Evolutionary conservation across 2,797 vertebrate genomes (phyloP).

Genomic region (Knipowitschia caucasica): DNA sequence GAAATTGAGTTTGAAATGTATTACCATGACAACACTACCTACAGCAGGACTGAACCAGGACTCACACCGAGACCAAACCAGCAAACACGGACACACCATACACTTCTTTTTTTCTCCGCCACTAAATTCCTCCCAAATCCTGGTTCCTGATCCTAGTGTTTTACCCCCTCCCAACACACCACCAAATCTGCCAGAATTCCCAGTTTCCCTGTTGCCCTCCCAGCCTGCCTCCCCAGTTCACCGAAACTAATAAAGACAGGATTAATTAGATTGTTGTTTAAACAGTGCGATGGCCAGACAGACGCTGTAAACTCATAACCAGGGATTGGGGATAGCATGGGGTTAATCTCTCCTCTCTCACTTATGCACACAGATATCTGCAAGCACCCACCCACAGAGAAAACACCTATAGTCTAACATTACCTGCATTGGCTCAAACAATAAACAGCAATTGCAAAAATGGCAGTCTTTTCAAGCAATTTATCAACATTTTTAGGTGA

Average conservation of each 20-base stretch:
- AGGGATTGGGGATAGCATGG: slow-evolving; percentile 89
- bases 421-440: slow-evolving; percentile 15
- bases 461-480: slow-evolving; percentile 10
- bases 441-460: slow-evolving; percentile 8
- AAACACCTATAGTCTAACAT: slow-evolving; percentile 29
- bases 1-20: too few relatives aligned
- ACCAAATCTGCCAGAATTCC: slow-evolving; percentile 74
- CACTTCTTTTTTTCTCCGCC: slow-evolving; percentile 59
- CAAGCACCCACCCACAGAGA: slow-evolving; percentile 22
- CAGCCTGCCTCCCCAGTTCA: slow-evolving; percentile 80
- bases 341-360: slow-evolving; percentile 86
- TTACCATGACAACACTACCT: background rate
- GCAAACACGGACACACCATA: slow-evolving; percentile 25
- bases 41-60: background rate
- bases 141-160: slow-evolving; percentile 64
- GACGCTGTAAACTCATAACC: slow-evolving; percentile 92
- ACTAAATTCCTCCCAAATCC: slow-evolving; percentile 78
- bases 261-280: slow-evolving; percentile 96
- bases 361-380: slow-evolving; percentile 71
- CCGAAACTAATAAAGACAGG: slow-evolving; percentile 93
- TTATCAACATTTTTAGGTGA: slow-evolving; percentile 5
- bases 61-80: background rate
- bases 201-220: slow-evolving; percentile 71
- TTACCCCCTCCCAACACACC: slow-evolving; percentile 55
- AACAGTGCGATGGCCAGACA: slow-evolving; percentile 88